These are phyloP conservation scores for Smutsia gigantea DNA, from an alignment of 2,797 vertebrate species.

Conservation along the genomic window DNA sequence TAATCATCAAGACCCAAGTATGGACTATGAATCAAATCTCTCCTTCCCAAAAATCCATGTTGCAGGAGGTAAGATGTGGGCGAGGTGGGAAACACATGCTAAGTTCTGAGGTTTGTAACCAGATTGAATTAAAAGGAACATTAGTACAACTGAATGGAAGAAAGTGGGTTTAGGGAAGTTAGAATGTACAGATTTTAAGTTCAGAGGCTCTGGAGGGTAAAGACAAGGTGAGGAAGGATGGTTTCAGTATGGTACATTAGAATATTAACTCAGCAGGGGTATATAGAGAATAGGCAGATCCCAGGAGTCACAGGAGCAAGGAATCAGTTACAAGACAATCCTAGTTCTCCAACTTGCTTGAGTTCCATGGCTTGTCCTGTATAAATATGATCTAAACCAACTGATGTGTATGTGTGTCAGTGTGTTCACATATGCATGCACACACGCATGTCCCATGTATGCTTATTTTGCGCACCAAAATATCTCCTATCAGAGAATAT, in stretches of 20 bases:
- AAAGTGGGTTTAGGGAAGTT: not conserved
- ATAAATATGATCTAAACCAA: not conserved
- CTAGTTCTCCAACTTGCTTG: not conserved
- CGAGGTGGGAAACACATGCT: not conserved
- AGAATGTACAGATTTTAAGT: not conserved
- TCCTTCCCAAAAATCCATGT: not conserved
- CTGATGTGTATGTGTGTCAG: not conserved
- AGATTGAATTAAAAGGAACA: not conserved
- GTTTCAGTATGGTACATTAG: not conserved
- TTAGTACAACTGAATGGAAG: not conserved
- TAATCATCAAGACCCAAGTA: not conserved
- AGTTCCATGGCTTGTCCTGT: not conserved
- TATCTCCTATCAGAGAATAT: not conserved
- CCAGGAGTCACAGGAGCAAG: not conserved
- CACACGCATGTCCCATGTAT: not conserved
- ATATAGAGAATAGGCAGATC: not conserved
- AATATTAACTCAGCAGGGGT: not conserved
- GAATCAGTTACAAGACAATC: not conserved
- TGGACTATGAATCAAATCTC: not conserved
- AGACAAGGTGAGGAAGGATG: not conserved
- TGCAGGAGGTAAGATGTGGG: not conserved
- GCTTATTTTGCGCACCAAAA: not conserved
- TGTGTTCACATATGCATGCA: too few species aligned
- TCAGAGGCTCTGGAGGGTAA: not conserved
- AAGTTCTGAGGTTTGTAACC: not conserved